Base-by-base conservation (phyloP, 2,888 invertebrate species). In the Amphimallon solstitiale region DNA sequence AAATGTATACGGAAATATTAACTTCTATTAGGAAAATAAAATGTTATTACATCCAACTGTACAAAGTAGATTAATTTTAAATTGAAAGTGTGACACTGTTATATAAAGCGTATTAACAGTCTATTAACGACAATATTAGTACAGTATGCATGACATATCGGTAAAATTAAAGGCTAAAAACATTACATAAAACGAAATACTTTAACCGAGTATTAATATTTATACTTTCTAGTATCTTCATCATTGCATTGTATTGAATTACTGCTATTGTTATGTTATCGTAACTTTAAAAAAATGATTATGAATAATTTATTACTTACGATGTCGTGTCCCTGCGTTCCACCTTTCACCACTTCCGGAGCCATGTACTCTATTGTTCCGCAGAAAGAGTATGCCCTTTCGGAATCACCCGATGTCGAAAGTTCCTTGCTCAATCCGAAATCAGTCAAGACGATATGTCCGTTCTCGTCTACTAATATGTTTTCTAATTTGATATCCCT, bases 281-380 rank as follows among this genome's bases (percentile, higher is more conserved):
- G 19, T 54, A 38, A 37, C 19, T 21, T n/a, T 17, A 54, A 38
- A 54, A 38, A 12, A 29, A 29, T 23, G 23, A 23, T 5, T 3
- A 21, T 38, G 19, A 54, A 54, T 54, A 49, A 49, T 49, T 49
- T 49, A 45, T 69, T 80, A 92, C 93, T 93, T 83, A 95, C 94
- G 82, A 95, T 94, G 88, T 97, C 95, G 84, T 98, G 97, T 17
- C 98, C 98, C 72, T 90, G 89, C 63, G 90, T 90, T 68, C 95
- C 94, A 63, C 95, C 94, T 76, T 92, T 83, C 68, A 91, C 90
- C 40, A 91, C 90, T 80, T 91, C 87, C 68, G 82, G 97, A 15
- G 97, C 97, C 98, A 98, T 98, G 83, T 98, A 98, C 81, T 98
- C 98, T 76, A 98, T 94, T 70, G 98, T 98, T 14, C 98, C 98